Evolutionary conservation across 2,113 vertebrate genomes (phyloP).

Genomic region (Callithrix jacchus): DNA sequence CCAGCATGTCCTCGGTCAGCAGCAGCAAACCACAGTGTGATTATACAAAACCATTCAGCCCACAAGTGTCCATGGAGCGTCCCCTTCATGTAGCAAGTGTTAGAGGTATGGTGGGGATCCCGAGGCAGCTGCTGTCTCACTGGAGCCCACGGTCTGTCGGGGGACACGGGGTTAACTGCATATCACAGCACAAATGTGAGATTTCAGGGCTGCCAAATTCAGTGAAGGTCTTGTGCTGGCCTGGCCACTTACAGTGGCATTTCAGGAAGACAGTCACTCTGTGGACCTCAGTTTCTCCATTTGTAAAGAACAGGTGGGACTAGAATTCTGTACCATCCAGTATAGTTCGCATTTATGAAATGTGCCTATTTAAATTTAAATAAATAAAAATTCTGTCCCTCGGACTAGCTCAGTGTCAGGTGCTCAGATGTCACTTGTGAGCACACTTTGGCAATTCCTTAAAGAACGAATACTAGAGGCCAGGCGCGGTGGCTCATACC

Average conservation of each 20-base stretch:
- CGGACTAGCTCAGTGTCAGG: background rate
- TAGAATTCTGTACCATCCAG: background rate
- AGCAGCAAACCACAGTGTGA: background rate
- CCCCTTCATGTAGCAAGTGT: background rate
- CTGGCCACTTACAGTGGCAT: background rate
- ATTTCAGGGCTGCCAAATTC: background rate
- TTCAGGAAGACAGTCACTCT: background rate
- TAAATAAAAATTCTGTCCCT: background rate
- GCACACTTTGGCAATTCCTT: background rate
- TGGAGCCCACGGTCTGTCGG: background rate
- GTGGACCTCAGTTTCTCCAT: accelerated
- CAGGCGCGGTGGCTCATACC: too few relatives aligned
- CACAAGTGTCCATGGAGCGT: background rate
- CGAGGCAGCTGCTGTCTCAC: background rate
- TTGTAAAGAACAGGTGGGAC: background rate
- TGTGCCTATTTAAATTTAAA: background rate
- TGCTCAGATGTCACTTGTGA: background rate
- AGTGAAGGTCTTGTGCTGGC: background rate
- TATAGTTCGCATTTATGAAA: accelerated
- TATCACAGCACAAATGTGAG: background rate
- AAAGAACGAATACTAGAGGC: background rate
- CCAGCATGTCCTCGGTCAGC: background rate
- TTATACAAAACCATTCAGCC: background rate
- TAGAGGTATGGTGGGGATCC: accelerated
- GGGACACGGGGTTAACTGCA: accelerated